Conservation (phyloP, 2,113 vertebrate species). For the Salvator merianae region DNA sequence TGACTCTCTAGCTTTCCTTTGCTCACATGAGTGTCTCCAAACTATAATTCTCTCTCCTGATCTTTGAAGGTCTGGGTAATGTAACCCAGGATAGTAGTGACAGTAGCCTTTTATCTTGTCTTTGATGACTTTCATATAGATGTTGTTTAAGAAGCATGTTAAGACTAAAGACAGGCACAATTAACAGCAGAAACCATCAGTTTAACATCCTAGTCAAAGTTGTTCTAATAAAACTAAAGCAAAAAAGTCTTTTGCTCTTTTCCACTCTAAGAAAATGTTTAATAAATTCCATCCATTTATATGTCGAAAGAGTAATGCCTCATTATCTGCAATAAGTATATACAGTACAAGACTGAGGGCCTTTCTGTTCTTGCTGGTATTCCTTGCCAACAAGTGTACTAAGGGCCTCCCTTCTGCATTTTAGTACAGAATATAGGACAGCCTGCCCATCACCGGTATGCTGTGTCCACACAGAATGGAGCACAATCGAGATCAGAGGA, state of each 20-base stretch:
- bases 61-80: constrained; percentile 46
- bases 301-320: neutral
- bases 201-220: neutral
- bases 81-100: constrained; percentile 8
- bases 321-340: neutral
- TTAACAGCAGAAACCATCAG: constrained; percentile 34
- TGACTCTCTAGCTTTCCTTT: constrained; percentile 39
- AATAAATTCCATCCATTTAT: neutral
- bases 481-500: too few relatives aligned
- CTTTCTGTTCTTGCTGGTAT: too few relatives aligned
- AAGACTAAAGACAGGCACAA: constrained; percentile 39
- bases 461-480: too few relatives aligned
- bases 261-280: neutral
- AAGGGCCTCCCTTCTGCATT: too few relatives aligned
- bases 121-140: constrained; percentile 66
- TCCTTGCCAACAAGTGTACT: too few relatives aligned
- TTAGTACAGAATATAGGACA: too few relatives aligned
- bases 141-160: constrained; percentile 48
- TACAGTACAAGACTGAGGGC: neutral
- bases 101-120: constrained; percentile 46
- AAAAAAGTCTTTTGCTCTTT: neutral
- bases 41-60: constrained; percentile 65
- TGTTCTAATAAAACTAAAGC: neutral
- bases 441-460: too few relatives aligned
- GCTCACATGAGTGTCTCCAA: constrained; percentile 37